Base-by-base conservation (phyloP, 2,888 invertebrate genomes). In the Elmis aenea region DNA sequence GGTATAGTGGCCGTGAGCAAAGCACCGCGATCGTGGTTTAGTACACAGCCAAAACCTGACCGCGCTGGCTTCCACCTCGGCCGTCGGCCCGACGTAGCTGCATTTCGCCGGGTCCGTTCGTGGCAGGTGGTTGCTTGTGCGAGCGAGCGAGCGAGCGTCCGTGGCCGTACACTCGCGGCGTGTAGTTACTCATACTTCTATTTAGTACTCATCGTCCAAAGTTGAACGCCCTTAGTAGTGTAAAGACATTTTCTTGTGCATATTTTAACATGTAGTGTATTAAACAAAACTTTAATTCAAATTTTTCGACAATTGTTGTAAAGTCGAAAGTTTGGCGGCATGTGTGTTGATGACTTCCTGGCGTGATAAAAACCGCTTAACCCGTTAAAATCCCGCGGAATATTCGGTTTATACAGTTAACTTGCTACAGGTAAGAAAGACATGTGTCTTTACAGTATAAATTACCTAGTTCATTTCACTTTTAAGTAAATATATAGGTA, bases 211-310 rank as follows among this genome's bases (percentile, higher is more conserved):
- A 42, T 48, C 50, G 46, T 48, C 45, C 43, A 46, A 50, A 52
- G 52, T 52, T 52, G 52, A 52, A 52, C 40, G 52, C 45, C 52
- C 52, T 47, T 31, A 30, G 28, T 39, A 43, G 43, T 48, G 43
- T 47, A 43, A 48, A n/a, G 38, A 42, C 41, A 39, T 37, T 46
- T 45, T 32, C 34, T 42, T 45, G 48, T 46, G 48, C 38, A 41
- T 42, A 35, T 33, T 39, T 37, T 37, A n/a, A n/a, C n/a, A n/a
- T n/a, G n/a, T n/a, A n/a, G n/a, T n/a, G n/a, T 33, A 39, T 22
- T 30, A 20, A 18, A 30, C 15, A 8, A 33, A 27, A 26, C 13
- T 18, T 35, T 21, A n/a, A n/a, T n/a, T n/a, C n/a, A n/a, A n/a
- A n/a, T n/a, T n/a, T n/a, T n/a, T n/a, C n/a, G n/a, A n/a, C n/a